A percentile compares a stretch with the other conserved stretches of the same genome.
Evolutionary conservation across 2,888 invertebrate species (phyloP).

Genomic region (Tetrapedia diversipes): DNA sequence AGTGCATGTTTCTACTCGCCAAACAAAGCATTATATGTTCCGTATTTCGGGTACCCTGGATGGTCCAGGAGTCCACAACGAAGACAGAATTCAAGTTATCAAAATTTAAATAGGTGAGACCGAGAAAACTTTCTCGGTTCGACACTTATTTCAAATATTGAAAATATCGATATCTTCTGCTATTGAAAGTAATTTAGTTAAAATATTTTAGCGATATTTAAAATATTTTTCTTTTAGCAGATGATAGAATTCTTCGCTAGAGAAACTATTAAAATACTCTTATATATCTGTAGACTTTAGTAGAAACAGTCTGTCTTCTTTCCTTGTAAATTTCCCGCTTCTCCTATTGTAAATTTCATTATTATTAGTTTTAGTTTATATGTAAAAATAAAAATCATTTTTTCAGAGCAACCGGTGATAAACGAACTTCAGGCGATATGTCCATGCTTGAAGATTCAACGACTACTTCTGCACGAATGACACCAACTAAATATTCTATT

Average conservation of each 20-base stretch:
- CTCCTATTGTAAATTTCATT: neutral
- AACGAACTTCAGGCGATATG: slow-evolving; percentile 80
- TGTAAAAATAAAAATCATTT: slow-evolving; percentile 6
- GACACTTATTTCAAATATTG: slow-evolving; percentile 44
- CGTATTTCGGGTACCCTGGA: slow-evolving; percentile 77
- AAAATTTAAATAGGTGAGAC: slow-evolving; percentile 79
- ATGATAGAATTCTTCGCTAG: slow-evolving; percentile 4
- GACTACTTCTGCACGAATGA: slow-evolving; percentile 88
- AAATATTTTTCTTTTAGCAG: slow-evolving; percentile 17
- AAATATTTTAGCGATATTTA: slow-evolving; percentile 6
- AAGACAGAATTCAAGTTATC: slow-evolving; percentile 73
- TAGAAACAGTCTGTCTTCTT: slow-evolving; percentile 14
- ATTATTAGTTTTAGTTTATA: neutral
- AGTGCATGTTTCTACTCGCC: slow-evolving; percentile 78
- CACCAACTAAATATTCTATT: slow-evolving; percentile 92
- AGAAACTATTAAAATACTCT: neutral
- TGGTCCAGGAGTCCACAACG: slow-evolving; percentile 72
- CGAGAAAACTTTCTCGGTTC: slow-evolving; percentile 66
- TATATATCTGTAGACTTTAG: neutral
- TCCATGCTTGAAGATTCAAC: slow-evolving; percentile 85
- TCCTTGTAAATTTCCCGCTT: slow-evolving; percentile 11
- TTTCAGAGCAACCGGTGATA: slow-evolving; percentile 82
- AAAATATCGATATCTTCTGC: slow-evolving; percentile 17
- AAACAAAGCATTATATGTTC: slow-evolving; percentile 78
- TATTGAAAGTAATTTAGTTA: slow-evolving; percentile 37